Conservation (phyloP, 2,797 vertebrate genomes). For the Coranthus polyacanthus region DNA sequence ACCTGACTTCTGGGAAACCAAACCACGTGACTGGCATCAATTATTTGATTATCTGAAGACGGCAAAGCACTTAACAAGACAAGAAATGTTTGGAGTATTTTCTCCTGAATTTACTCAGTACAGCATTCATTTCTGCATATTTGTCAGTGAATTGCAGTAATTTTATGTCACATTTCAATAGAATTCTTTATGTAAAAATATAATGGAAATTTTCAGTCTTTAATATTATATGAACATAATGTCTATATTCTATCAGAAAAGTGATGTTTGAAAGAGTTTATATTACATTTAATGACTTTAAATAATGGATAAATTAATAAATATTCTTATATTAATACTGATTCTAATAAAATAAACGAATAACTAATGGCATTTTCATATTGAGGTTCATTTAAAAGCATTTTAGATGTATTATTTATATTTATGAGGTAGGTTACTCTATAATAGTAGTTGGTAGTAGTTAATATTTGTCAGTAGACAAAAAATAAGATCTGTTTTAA, state of each 20-base stretch:
- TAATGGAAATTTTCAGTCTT: no score
- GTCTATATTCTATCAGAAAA: neutral
- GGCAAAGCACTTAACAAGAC: slow-evolving; percentile 2
- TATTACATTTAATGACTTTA: no score
- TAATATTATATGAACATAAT: neutral
- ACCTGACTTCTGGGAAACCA: slow-evolving; percentile 37
- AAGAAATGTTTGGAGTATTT: neutral
- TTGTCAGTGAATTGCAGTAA: neutral
- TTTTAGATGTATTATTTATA: neutral
- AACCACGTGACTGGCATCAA: slow-evolving; percentile 27
- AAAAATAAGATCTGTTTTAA: neutral
- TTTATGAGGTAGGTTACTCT: neutral
- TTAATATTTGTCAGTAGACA: neutral
- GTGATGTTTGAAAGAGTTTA: no score
- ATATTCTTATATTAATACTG: no score
- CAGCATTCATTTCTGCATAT: neutral
- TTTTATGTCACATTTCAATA: neutral
- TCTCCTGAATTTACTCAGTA: neutral
- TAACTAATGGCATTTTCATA: neutral
- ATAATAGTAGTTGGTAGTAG: neutral
- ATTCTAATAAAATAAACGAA: neutral
- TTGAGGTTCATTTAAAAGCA: neutral
- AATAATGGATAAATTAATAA: no score
- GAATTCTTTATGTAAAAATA: no score
- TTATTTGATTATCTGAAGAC: slow-evolving; percentile 53